A percentile compares a stretch with the other conserved stretches of the same genome.
Conservation (phyloP, 2,888 invertebrate species). For the Lysandra coridon region DNA sequence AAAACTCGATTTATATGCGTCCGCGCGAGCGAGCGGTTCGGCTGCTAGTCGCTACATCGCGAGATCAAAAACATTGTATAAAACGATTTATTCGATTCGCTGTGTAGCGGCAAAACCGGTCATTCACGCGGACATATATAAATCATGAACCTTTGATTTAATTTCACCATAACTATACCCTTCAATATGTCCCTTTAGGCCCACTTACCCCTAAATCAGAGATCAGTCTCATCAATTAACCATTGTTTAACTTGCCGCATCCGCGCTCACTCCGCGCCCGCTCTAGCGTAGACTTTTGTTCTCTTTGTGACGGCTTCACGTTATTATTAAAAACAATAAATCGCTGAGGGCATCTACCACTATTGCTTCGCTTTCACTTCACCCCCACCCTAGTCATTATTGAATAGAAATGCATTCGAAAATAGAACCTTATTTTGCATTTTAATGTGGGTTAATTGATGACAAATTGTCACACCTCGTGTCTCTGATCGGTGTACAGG, state of each 20-base stretch:
- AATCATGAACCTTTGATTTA: too few species aligned
- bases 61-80: too few species aligned
- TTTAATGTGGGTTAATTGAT: not conserved
- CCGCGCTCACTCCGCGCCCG: conserved; percentile 46
- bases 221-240: conserved; percentile 7
- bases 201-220: conserved; percentile 5
- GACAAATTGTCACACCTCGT: not conserved
- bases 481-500: not conserved
- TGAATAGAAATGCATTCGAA: conserved; percentile 31
- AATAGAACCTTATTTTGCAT: conserved; percentile 32
- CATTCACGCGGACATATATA: too few species aligned
- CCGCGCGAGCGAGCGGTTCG: too few species aligned
- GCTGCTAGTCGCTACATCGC: too few species aligned
- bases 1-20: too few species aligned
- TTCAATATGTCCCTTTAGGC: not conserved
- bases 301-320: conserved; percentile 77
- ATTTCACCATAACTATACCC: not conserved
- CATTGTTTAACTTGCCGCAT: conserved; percentile 17
- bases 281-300: conserved; percentile 70
- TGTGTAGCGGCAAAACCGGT: too few species aligned
- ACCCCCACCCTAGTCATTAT: conserved; percentile 44
- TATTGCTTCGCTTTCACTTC: conserved; percentile 76
- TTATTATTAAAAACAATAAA: conserved; percentile 82
- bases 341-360: conserved; percentile 77
- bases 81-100: too few species aligned